Evolutionary conservation across 2,888 invertebrate genomes (phyloP).

Genomic region (Fissipunctia ypsillon): DNA sequence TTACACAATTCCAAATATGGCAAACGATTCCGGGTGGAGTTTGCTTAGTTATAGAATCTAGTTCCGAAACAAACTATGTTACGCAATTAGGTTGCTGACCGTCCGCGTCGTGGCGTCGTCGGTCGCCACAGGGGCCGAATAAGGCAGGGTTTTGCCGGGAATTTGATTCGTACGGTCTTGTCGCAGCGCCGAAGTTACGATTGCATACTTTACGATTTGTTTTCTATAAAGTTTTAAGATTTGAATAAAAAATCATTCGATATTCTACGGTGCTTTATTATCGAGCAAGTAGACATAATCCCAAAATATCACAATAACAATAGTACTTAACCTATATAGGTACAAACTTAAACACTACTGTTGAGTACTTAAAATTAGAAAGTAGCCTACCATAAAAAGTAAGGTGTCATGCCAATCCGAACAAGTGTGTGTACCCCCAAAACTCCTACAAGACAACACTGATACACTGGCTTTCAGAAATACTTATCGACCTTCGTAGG

Average conservation of each 20-base stretch:
- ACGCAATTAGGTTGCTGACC: too few relatives aligned
- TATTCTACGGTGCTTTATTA: slow-evolving; percentile 43
- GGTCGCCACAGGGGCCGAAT: too few relatives aligned
- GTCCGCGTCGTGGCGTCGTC: too few relatives aligned
- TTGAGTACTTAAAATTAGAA: slow-evolving; percentile 20
- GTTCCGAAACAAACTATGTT: too few relatives aligned
- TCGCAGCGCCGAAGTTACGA: not conserved
- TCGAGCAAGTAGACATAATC: slow-evolving; percentile 25
- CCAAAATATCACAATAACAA: slow-evolving; percentile 49
- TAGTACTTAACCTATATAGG: slow-evolving; percentile 2
- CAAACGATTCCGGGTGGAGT: too few relatives aligned
- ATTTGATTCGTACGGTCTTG: not conserved
- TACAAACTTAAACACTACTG: slow-evolving; percentile 21
- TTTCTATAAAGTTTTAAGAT: not conserved
- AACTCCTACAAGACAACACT: not conserved
- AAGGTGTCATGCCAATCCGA: not conserved
- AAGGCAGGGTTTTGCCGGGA: too few relatives aligned
- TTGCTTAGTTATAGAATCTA: too few relatives aligned
- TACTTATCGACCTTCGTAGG: not conserved
- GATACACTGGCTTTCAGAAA: slow-evolving; percentile 35
- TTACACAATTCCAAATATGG: too few relatives aligned
- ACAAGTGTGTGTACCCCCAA: not conserved
- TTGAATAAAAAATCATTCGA: slow-evolving; percentile 23
- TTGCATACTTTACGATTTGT: not conserved
- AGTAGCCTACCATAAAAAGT: slow-evolving; percentile 9